Conservation (phyloP, 2,888 invertebrate species). For the Clepsis dumicolana region DNA sequence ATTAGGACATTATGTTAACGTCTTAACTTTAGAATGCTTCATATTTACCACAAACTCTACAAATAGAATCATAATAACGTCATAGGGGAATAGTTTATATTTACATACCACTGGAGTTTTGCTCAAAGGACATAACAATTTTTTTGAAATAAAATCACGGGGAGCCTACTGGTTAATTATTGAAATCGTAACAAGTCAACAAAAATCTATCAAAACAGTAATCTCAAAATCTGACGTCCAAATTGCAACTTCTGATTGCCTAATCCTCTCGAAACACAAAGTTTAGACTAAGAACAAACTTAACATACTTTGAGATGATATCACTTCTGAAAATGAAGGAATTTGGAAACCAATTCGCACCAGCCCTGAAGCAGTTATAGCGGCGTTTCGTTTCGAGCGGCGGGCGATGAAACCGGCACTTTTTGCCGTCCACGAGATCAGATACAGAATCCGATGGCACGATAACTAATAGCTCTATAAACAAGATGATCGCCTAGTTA, state of each 20-base stretch:
- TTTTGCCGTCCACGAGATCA: slow-evolving; percentile 67
- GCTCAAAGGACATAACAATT: no score
- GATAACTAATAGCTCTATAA: slow-evolving; percentile 82
- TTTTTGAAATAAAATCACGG: no score
- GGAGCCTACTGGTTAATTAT: background rate
- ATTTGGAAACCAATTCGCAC: background rate
- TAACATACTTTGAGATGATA: background rate
- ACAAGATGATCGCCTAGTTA: slow-evolving; percentile 79
- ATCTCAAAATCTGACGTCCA: no score
- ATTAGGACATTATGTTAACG: background rate
- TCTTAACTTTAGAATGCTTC: background rate
- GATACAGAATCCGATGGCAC: slow-evolving; percentile 75
- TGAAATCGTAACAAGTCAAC: no score
- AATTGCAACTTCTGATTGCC: background rate
- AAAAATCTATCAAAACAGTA: no score
- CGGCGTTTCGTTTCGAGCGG: slow-evolving; percentile 47
- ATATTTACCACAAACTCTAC: background rate
- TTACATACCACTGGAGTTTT: no score
- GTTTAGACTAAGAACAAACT: background rate
- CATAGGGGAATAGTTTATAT: no score
- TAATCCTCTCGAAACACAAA: no score
- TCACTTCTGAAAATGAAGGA: background rate
- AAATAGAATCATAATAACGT: background rate
- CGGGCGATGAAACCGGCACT: slow-evolving; percentile 78
- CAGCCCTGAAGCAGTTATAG: slow-evolving; percentile 18